Conservation (phyloP, 2,888 invertebrate species). For the Onthophagus sagittarius region DNA sequence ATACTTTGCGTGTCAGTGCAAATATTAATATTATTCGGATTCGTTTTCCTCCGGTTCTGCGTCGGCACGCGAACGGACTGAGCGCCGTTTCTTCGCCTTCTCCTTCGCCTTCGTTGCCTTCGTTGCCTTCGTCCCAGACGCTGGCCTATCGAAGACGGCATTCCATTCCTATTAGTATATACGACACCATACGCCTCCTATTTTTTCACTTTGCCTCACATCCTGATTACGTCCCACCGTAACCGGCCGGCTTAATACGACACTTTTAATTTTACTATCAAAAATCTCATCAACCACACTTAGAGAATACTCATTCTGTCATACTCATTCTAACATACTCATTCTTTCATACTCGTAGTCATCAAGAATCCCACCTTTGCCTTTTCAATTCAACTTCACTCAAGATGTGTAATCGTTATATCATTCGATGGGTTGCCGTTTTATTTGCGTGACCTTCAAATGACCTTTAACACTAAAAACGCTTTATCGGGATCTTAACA, state of each 20-base stretch:
- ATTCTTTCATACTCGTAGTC: not conserved
- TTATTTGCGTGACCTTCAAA: not conserved
- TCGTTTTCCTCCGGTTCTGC: not conserved
- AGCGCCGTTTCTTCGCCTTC: not conserved
- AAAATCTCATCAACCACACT: not conserved
- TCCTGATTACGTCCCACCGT: not conserved
- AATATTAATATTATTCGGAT: not conserved
- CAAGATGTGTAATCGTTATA: too few relatives aligned
- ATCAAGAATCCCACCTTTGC: too few relatives aligned
- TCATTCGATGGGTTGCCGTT: too few relatives aligned
- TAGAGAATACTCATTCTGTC: not conserved
- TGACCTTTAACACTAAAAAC: not conserved
- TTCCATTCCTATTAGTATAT: constrained; percentile 13
- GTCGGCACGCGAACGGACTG: not conserved
- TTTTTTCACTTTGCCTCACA: not conserved
- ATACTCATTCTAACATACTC: not conserved
- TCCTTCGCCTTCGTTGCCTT: not conserved
- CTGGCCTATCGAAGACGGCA: not conserved
- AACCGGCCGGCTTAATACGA: not conserved
- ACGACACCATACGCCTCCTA: constrained; percentile 5
- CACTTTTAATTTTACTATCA: not conserved
- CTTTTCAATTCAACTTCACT: too few relatives aligned
- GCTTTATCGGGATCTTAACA: not conserved
- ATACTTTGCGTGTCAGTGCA: not conserved
- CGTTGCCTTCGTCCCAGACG: not conserved